A percentile compares a stretch with the other conserved stretches of the same genome.
Evolutionary conservation across 1,140 invertebrate species (phyloP).

Genomic region (Eurosta solidaginis): DNA sequence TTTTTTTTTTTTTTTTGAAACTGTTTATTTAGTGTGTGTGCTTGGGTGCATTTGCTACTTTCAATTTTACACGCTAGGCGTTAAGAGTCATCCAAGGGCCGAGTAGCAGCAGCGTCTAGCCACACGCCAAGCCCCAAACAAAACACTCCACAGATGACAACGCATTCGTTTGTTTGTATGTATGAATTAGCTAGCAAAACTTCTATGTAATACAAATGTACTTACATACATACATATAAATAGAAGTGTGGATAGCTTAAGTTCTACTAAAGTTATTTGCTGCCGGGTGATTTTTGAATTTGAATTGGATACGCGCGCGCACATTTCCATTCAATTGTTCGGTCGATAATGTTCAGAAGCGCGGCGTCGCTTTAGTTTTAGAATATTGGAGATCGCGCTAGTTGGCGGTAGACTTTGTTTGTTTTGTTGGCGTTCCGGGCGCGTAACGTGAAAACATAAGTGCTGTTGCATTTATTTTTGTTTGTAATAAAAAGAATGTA

Average conservation of each 20-base stretch:
- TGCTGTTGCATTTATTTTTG: too few species aligned
- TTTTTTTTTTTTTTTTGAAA: neutral
- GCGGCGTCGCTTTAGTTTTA: neutral
- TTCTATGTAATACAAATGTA: neutral
- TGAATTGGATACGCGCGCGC: constrained; percentile 21
- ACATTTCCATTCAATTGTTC: constrained; percentile 11
- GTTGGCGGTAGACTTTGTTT: constrained; percentile 1
- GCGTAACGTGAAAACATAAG: neutral
- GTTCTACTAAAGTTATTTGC: neutral
- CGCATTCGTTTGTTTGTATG: too few species aligned
- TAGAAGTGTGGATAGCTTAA: neutral
- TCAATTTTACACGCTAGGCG: neutral
- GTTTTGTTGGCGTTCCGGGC: neutral
- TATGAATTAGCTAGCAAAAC: too few species aligned
- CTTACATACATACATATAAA: neutral
- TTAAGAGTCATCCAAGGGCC: neutral
- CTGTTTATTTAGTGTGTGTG: neutral
- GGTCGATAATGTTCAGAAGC: neutral
- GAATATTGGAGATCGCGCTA: neutral
- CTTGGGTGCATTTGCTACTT: neutral
- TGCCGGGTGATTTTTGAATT: constrained; percentile 7
- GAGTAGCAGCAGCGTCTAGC: constrained; percentile 6
- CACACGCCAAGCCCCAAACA: neutral
- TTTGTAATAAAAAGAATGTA: too few species aligned
- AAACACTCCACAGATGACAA: neutral